Percentiles rank a stretch among this genome's conserved stretches.
These are phyloP conservation scores for Iselma pallidipennis DNA, from an alignment of 2,888 invertebrate genomes.

Conservation along the genomic window DNA sequence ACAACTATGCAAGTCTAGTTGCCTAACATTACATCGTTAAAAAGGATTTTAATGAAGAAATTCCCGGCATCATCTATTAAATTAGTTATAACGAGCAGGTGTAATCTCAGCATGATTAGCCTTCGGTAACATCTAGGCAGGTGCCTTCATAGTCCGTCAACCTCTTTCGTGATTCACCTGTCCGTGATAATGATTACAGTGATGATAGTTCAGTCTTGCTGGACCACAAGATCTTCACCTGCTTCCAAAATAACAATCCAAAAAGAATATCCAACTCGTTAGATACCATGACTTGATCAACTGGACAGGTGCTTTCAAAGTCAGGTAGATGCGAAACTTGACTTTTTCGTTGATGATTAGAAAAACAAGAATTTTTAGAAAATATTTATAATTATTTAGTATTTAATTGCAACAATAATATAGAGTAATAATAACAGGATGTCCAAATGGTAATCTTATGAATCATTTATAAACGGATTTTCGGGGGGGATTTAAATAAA, in stretches of 20 bases:
- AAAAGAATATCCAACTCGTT: neutral
- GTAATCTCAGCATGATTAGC: neutral
- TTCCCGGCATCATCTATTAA: no score
- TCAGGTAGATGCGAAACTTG: neutral
- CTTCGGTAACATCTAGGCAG: neutral
- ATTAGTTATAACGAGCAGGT: neutral
- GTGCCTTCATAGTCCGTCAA: neutral
- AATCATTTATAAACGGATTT: neutral
- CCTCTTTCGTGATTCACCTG: conserved; percentile 3
- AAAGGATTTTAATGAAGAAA: neutral
- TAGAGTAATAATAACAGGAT: neutral
- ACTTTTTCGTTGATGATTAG: no score
- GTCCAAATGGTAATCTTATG: neutral
- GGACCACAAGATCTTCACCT: neutral
- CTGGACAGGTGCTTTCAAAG: neutral
- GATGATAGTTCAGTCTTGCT: neutral
- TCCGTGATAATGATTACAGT: neutral
- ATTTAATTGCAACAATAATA: neutral
- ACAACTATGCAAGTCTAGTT: neutral
- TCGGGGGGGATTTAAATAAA: neutral
- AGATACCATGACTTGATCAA: neutral
- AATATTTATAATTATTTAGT: no score
- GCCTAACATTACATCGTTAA: neutral
- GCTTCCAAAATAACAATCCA: neutral
- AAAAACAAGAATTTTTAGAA: no score